Base-by-base conservation (phyloP, 2,888 invertebrate genomes). In the Graphium colonna region DNA sequence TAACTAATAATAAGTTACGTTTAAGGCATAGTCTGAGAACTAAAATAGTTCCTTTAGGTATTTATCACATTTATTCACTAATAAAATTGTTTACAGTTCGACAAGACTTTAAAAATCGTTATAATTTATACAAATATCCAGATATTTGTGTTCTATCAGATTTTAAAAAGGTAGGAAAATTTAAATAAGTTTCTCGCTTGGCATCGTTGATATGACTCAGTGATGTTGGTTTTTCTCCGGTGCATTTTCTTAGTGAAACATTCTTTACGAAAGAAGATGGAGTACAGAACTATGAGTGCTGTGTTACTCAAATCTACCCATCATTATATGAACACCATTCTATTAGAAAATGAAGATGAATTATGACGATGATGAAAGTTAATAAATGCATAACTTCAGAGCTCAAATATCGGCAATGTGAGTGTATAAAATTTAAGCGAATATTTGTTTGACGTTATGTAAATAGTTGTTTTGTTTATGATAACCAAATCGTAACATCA, bases 391-490 rank as follows among this genome's bases (percentile, higher is more conserved):
- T 21, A 21, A 21, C 21, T 21, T 21, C 33, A 52, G 44, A 56
- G 59, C 55, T 60, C 55, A 59, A 57, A 45, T 55, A 43, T 47
- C 44, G 52, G 49, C 50, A 54, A 54, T 53, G 50, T 59, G 36
- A 52, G 51, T 33, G 50, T 52, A 48, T 52, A 3, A 21, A 21
- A 21, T 55, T 52, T 55, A 39, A 46, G 54, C 51, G 48, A 47
- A n/a, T n/a, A n/a, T n/a, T n/a, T n/a, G n/a, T 78, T 74, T 67
- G 3, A 33, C 63, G 63, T 65, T 62, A 55, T 69, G 67, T 69
- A 67, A 80, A 82, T 82, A 82, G 75, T 81, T 79, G 75, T 65
- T 79, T 17, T 13, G 79, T 74, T 75, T 67, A 73, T 79, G 76
- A 75, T 80, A 72, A 74, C 71, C 68, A 64, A 68, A 76, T 82